Evolutionary conservation across 2,797 vertebrate genomes (phyloP), one percentile per base, ranked within the genome.

Genomic region (Sebastolobus alascanus): DNA sequence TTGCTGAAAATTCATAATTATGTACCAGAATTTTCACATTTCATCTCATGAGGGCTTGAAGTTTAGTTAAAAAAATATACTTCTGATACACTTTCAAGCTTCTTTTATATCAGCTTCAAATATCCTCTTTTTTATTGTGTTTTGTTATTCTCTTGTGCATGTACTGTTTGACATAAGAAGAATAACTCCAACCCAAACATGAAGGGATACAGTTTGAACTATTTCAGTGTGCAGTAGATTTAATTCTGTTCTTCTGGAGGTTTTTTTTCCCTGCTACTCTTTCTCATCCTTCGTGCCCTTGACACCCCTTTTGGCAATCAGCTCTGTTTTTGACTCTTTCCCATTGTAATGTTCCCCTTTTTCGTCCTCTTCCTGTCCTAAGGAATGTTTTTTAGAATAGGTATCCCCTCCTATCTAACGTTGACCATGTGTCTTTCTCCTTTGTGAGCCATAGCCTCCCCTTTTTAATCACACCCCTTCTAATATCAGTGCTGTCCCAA

Each of bases 241-340:
- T 56, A 73, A 83, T 87, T 83, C 74, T 92, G 80, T 84, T 31
- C 60, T 60, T 89, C 92, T 92, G 94, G 95, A 95, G 96, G 94
- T 87, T 92, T 96, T 93, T 95, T 94, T 93, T 94, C 95, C 96
- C 96, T 96, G 96, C 96, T 96, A 94, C 94, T 94, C 95, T 96
- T 97, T 97, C 96, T 97, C 91, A 95, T 96, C 96, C 94, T 93
- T 96, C 89, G 92, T 94, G 96, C 96, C 96, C 96, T 96, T 93
- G 75, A 93, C 94, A 90, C 91, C 94, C 93, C 86, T 76, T 72
- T 74, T 68, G 89, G 65, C 38, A 10, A 79, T 73, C 69, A 85
- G 85, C 81, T 71, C 67, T 93, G 91, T 92, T 93, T 93, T 90
- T 93, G 67, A 67, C 63, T 83, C 73, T 94, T 50, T 94, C 94